A percentile compares a stretch with the other conserved stretches of the same genome.
These are phyloP conservation scores for Allacma fusca DNA, from an alignment of 2,888 invertebrate species.

Conservation along the genomic window DNA sequence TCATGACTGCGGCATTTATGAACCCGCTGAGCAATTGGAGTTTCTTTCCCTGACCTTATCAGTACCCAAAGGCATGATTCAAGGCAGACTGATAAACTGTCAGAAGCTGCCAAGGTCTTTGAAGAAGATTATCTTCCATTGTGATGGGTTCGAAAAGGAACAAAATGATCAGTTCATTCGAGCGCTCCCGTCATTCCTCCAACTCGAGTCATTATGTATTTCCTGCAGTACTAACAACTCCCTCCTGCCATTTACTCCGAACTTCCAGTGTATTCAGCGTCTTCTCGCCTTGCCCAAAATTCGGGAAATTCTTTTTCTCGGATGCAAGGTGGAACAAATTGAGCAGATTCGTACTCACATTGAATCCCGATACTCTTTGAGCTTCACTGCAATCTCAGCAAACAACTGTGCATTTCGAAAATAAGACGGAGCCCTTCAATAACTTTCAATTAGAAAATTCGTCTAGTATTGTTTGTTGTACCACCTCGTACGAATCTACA, in stretches of 20 bases:
- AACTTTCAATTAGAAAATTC: too few relatives aligned
- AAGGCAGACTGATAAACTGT: background rate
- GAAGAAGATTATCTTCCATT: conserved; percentile 6
- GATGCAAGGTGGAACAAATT: too few relatives aligned
- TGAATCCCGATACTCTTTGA: too few relatives aligned
- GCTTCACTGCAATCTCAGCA: too few relatives aligned
- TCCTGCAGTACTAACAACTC: background rate
- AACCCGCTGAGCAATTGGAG: background rate
- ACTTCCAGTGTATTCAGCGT: background rate
- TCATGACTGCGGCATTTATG: conserved; percentile 7
- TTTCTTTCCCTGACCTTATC: background rate
- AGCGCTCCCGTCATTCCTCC: background rate
- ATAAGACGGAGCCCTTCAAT: too few relatives aligned
- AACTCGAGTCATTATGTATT: background rate
- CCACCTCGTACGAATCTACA: too few relatives aligned
- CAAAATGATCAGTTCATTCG: background rate
- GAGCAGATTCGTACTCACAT: too few relatives aligned
- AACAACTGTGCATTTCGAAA: too few relatives aligned
- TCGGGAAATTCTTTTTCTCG: background rate
- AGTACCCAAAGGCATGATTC: background rate
- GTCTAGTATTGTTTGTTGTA: too few relatives aligned
- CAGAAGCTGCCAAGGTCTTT: background rate
- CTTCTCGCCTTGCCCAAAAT: conserved; percentile 17
- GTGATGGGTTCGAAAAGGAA: background rate
- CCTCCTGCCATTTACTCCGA: background rate